Conservation (phyloP, 1,140 invertebrate genomes). For the Scylla paramamosain region DNA sequence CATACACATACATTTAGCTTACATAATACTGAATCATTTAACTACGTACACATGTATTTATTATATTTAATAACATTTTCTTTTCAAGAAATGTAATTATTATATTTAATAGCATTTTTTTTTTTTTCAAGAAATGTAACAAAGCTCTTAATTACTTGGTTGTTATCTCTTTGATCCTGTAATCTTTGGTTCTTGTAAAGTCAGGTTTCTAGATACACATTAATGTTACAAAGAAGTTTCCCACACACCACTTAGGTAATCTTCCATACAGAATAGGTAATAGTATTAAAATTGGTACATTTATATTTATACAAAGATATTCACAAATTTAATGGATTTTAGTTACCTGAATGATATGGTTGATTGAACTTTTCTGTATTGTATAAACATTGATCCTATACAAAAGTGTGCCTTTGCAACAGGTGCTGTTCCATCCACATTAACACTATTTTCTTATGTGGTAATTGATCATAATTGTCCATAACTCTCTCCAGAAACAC, state of each 20-base stretch:
- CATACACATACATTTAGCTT: not conserved
- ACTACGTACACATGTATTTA: not conserved
- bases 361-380: not conserved
- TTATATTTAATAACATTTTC: not conserved
- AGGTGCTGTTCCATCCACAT: constrained; percentile 12
- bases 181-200: not conserved
- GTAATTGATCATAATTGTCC: not conserved
- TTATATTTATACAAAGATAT: constrained; percentile 17
- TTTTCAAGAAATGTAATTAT: not conserved
- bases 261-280: not conserved
- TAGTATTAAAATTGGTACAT: constrained; percentile 5
- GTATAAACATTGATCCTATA: not conserved
- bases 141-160: not conserved
- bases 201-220: not conserved
- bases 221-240: not conserved
- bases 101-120: not conserved
- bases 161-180: not conserved
- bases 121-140: too few relatives aligned
- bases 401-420: not conserved
- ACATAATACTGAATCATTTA: not conserved
- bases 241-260: not conserved
- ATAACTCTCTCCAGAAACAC: not conserved
- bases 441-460: constrained; percentile 25
- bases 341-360: not conserved
- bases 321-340: not conserved